Conservation (phyloP, 2,888 invertebrate genomes). For the Limnephilus marmoratus region DNA sequence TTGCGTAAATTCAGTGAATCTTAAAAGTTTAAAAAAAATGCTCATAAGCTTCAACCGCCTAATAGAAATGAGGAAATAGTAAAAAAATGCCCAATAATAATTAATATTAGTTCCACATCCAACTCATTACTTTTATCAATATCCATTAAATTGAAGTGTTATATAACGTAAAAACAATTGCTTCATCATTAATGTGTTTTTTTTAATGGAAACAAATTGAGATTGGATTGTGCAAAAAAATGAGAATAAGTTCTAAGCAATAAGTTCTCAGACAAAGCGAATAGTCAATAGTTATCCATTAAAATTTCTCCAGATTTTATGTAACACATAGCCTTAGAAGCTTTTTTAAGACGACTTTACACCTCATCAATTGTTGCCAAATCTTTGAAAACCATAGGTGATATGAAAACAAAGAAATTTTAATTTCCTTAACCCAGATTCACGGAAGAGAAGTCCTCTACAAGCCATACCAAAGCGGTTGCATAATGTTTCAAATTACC, state of each 20-base stretch:
- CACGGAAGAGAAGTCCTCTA: not conserved
- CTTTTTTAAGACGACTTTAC: constrained; percentile 6
- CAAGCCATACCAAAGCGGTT: not conserved
- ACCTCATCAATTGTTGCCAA: constrained; percentile 6
- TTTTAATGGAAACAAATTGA: not conserved
- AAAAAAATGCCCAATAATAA: not conserved
- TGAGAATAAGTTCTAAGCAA: not conserved
- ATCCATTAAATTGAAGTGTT: not conserved
- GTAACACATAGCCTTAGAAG: not conserved
- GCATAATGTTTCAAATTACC: not conserved
- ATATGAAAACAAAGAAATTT: constrained; percentile 16
- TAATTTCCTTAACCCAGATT: constrained; percentile 23
- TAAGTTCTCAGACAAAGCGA: not conserved
- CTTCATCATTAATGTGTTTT: not conserved
- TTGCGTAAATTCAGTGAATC: too few relatives aligned
- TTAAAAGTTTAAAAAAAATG: not conserved
- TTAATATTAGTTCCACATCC: not conserved
- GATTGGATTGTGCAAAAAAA: not conserved
- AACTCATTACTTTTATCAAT: not conserved
- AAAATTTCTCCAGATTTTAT: constrained; percentile 24
- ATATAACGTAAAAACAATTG: not conserved
- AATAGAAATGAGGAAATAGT: not conserved
- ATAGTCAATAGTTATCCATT: not conserved
- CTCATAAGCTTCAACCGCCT: not conserved
- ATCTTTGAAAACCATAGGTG: not conserved